Base-by-base conservation (phyloP, 23 tunicate species). In the Aplidium turbinatum region DNA sequence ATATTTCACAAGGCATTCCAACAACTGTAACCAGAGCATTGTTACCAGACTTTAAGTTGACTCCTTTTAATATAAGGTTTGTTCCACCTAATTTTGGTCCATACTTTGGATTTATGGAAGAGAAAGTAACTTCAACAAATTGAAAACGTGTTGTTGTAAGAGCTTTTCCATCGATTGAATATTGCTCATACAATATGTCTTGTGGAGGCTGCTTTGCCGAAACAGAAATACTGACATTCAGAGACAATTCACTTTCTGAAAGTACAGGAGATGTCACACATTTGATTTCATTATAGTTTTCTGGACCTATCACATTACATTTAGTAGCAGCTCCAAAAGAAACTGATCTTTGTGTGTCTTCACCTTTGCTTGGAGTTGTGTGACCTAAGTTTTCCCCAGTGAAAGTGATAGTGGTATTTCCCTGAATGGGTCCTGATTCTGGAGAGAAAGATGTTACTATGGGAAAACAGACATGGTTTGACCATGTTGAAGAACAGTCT, bases 11-110 rank as follows among this genome's bases (percentile, higher is more conserved):
- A 4, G 50, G 60, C 5, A 56, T 22, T 16, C 23, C 42, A 26
- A 38, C 86, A 39, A 87, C 65, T 11, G 35, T 6, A 38, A 80
- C 76, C 6, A 25, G 24, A 31, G 66, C 82, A 40, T 34, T 30
- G 35, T 51, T 34, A 4, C 94, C 94, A 26, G 70, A 3, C 26
- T 87, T 51, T 16, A 87, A 69, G 68, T 67, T 74, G 2, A 56
- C 29, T 0, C 94, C 94, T 4, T 21, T 1, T 35, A 87, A 23
- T 24, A 35, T 56, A 6, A 87, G 50, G 0, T 31, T 9, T 24
- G 86, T 87, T 0, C 86, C 86, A 38, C 94, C 94, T 6, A 4
- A 24, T 32, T 28, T 67, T 33, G 94, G 82, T 40, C 94, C 94
- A 70, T 39, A 80, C 5, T 0, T 48, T 7, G 93, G 93, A n/a